Base-by-base conservation (phyloP, 2,888 invertebrate genomes). In the Phengaris alcon region DNA sequence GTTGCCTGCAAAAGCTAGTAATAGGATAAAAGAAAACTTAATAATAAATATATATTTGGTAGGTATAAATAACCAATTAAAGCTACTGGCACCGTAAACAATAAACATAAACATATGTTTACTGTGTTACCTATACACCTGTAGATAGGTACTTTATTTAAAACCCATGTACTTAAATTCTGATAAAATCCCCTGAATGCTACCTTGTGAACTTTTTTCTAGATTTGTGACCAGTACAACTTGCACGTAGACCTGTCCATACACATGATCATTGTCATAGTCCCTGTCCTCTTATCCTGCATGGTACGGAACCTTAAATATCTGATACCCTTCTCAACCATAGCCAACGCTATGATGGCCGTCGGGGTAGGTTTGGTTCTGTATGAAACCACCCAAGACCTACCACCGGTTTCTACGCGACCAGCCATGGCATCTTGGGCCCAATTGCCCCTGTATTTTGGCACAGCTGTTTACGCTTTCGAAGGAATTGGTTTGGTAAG, bases 401-500 rank as follows among this genome's bases (percentile, higher is more conserved):
- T 98, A 59, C 97, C 97, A 0, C 85, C 95, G 0, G 86, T 96
- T 0, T 82, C 89, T 0, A 91, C 95, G 59, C 94, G 97, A 77
- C 87, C 87, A 0, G 95, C 95, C 79, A 89, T 96, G 13, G 96
- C 96, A 0, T 89, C 94, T 7, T 95, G 95, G 89, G 84, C 88
- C 77, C 94, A 94, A 77, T 90, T 97, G 77, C 99, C 99, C 0
- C 91, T 99, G 13, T 99, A 97, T 87, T 98, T 99, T 85, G 99
- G 99, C 70, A 99, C 99, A 0, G 98, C 98, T 46, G 95, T 99
- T 76, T 99, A 97, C 88, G 97, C 99, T 5, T 99, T 99, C 85
- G 99, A 99, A 93, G 99, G 99, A 78, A 99, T 99, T 80, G 97
- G 97, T 75, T 88, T 97, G 94, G 97, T 97, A 86, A 95, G 94